A percentile compares a stretch with the other conserved stretches of the same genome.
phyloP scores from a whole-genome alignment of 2,888 invertebrate species.

The Liodrosophila aerea region DNA sequence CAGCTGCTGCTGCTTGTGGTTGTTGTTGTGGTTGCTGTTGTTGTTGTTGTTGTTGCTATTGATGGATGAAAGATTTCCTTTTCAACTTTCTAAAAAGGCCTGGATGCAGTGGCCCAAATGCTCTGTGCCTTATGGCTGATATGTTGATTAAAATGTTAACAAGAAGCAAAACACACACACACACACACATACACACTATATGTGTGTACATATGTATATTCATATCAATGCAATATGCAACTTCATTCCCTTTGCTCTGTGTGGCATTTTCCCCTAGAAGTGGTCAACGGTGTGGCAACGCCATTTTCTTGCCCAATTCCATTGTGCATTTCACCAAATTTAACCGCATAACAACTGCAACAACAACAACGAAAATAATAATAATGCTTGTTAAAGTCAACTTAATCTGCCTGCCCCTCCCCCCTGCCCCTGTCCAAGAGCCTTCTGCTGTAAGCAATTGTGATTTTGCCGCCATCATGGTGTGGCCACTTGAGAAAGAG shows the following conservation, averaged over 20 bases:
- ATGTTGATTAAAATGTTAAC: slow-evolving; percentile 12
- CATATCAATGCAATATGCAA: too few relatives aligned
- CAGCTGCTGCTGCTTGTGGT: slow-evolving; percentile 46
- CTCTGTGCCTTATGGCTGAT: slow-evolving; percentile 19
- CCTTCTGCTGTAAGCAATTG: slow-evolving; percentile 25
- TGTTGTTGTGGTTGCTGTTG: slow-evolving; percentile 28
- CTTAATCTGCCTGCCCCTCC: background rate
- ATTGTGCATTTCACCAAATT: slow-evolving; percentile 5
- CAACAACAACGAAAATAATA: slow-evolving; percentile 5
- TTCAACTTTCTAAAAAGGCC: slow-evolving; percentile 53
- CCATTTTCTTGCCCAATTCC: too few relatives aligned
- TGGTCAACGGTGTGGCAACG: too few relatives aligned
- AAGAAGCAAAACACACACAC: background rate
- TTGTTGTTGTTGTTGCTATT: slow-evolving; percentile 35
- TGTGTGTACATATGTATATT: too few relatives aligned
- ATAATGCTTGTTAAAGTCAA: slow-evolving; percentile 35
- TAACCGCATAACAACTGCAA: background rate
- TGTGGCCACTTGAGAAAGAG: slow-evolving; percentile 49
- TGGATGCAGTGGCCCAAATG: slow-evolving; percentile 24
- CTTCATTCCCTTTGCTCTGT: too few relatives aligned
- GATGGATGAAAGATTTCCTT: slow-evolving; percentile 58
- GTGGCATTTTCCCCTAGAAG: too few relatives aligned
- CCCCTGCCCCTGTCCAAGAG: background rate
- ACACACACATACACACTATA: background rate
- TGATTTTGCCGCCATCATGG: slow-evolving; percentile 35